These are phyloP conservation scores for Taphrorychus bicolor DNA, from an alignment of 2,888 invertebrate species.

Conservation along the genomic window DNA sequence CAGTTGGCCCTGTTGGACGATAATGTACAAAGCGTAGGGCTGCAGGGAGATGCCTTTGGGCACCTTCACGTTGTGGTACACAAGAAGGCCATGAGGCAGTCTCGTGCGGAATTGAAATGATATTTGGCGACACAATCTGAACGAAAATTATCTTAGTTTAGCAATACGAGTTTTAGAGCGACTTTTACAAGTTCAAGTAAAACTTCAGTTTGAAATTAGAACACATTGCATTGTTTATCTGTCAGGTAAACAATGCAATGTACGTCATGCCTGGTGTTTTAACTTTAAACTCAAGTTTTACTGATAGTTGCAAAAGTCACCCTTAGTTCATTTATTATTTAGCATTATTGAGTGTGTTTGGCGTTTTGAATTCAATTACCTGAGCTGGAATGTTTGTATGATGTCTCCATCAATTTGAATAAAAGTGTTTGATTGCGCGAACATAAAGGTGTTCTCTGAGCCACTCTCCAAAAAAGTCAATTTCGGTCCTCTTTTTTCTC, in stretches of 20 bases:
- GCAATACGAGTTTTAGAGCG: too few relatives aligned
- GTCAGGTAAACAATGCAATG: too few relatives aligned
- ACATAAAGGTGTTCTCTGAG: slow-evolving; percentile 87
- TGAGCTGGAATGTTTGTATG: slow-evolving; percentile 87
- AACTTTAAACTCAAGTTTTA: too few relatives aligned
- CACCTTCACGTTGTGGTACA: slow-evolving; percentile 91
- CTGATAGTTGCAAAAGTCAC: too few relatives aligned
- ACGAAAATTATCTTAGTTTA: not conserved
- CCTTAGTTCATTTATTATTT: too few relatives aligned
- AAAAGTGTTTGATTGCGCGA: slow-evolving; percentile 88
- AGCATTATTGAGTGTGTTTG: not conserved
- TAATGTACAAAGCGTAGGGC: slow-evolving; percentile 89
- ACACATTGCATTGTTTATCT: too few relatives aligned
- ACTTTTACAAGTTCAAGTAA: too few relatives aligned
- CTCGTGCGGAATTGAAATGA: slow-evolving; percentile 89
- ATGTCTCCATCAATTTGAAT: slow-evolving; percentile 91
- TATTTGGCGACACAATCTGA: slow-evolving; percentile 83
- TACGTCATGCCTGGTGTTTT: too few relatives aligned
- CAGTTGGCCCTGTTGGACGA: slow-evolving; percentile 89
- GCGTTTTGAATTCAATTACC: too few relatives aligned
- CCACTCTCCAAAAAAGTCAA: slow-evolving; percentile 87
- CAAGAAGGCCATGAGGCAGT: slow-evolving; percentile 84
- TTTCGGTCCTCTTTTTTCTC: slow-evolving; percentile 77
- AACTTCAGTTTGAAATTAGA: too few relatives aligned
- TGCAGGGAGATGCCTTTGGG: slow-evolving; percentile 79